Evolutionary conservation across 2,797 vertebrate genomes (phyloP).

Genomic region (Melanotaenia trifasciata): DNA sequence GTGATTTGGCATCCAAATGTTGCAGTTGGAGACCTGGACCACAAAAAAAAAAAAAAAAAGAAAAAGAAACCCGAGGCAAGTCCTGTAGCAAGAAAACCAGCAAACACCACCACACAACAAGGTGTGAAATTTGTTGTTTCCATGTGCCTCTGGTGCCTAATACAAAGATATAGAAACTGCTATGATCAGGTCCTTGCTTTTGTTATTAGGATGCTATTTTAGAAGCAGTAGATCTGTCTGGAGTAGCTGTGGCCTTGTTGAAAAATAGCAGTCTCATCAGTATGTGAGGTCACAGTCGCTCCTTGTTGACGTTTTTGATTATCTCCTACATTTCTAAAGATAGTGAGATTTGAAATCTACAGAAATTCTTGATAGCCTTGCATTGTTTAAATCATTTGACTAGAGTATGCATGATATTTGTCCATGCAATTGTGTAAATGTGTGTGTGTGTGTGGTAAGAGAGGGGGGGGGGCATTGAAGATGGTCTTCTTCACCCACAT

Average conservation of each 20-base stretch:
- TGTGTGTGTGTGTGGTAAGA: slow-evolving; percentile 5
- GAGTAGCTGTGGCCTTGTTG: slow-evolving; percentile 32
- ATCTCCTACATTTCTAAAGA: slow-evolving; percentile 22
- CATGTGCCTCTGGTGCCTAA: not conserved
- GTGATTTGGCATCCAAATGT: slow-evolving; percentile 85
- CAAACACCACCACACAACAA: slow-evolving; percentile 56
- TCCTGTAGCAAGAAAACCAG: slow-evolving; percentile 53
- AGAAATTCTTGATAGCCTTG: slow-evolving; percentile 44
- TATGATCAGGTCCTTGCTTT: slow-evolving; percentile 7
- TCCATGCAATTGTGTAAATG: slow-evolving; percentile 1
- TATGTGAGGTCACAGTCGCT: slow-evolving; percentile 36
- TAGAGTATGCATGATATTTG: not conserved
- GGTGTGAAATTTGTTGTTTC: slow-evolving; percentile 30
- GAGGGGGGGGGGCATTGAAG: slow-evolving; percentile 23
- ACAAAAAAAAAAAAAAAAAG: slow-evolving; percentile 63
- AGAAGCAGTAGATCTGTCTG: slow-evolving; percentile 9
- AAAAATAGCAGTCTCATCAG: slow-evolving; percentile 23
- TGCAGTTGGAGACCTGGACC: slow-evolving; percentile 82
- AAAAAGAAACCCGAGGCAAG: slow-evolving; percentile 64
- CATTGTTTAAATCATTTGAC: slow-evolving; percentile 13
- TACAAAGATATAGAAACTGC: not conserved
- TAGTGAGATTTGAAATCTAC: not conserved
- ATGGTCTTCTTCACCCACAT: slow-evolving; percentile 66
- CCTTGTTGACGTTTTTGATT: slow-evolving; percentile 25
- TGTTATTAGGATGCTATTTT: not conserved